Conservation (phyloP, 2,888 invertebrate species). For the Hypercompe scribonia region DNA sequence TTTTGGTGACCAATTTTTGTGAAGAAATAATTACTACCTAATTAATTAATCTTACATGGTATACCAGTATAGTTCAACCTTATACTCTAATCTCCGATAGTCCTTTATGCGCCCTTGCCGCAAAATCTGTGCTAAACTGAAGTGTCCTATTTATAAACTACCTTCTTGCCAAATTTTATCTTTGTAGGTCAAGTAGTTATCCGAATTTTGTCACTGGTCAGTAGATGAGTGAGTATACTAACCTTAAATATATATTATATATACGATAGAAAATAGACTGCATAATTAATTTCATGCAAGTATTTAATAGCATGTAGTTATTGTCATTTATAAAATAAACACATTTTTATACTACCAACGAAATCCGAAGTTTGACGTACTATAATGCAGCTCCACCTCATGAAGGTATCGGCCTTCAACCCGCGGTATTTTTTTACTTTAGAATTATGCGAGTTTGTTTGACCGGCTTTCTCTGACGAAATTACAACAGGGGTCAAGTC, state of each 20-base stretch:
- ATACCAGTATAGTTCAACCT: too few species aligned
- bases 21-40: too few species aligned
- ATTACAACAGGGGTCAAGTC: conserved; percentile 16
- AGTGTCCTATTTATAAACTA: too few species aligned
- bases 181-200: too few species aligned
- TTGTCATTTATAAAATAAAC: background rate
- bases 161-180: too few species aligned
- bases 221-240: too few species aligned
- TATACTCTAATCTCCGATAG: too few species aligned
- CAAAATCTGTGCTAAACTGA: too few species aligned
- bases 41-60: too few species aligned
- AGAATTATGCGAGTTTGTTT: conserved; percentile 29
- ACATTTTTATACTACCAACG: background rate
- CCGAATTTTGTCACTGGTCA: too few species aligned
- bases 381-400: conserved; percentile 5
- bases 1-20: too few species aligned
- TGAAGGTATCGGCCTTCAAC: conserved; percentile 26
- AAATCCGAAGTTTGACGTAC: conserved; percentile 8
- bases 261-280: background rate
- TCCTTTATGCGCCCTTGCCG: too few species aligned
- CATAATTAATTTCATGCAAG: background rate
- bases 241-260: background rate
- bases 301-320: background rate
- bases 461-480: conserved; percentile 45
- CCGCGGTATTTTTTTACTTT: conserved; percentile 23